Evolutionary conservation across 2,797 vertebrate genomes (phyloP), one percentile per base, ranked within the genome.

Genomic region (Labroides dimidiatus): DNA sequence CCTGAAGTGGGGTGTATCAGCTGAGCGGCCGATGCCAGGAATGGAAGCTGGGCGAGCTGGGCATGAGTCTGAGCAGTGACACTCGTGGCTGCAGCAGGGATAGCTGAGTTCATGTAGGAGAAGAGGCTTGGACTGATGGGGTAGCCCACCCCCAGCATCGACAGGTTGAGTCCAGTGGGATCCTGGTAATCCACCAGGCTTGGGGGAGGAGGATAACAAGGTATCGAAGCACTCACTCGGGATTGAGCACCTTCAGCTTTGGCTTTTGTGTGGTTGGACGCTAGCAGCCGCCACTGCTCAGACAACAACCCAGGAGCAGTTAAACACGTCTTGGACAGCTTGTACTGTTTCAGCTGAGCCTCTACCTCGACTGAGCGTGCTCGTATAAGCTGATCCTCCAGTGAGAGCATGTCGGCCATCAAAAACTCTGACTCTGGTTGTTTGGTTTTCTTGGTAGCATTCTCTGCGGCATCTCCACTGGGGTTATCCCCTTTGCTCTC

Each of bases 61-160:
- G 94, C 83, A 3, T 96, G 95, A 44, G 94, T 69, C 0, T 94
- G 79, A 0, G 94, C 64, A 0, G 61, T 47, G 12, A 87, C 67
- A 1, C 74, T 16, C 0, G 80, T 42, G 11, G 88, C 58, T 0
- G 92, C 86, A 0, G 89, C 77, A 39, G 95, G 84, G 71, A 96
- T 82, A 0, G 94, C 87, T 15, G 97, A 96, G 67, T 95, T 95
- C 83, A 99, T 82, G 85, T 97, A 98, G 58, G 98, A 98, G 85
- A 99, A 97, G 20, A 98, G 93, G 20, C 94, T 91, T 0, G 96
- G 95, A 78, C 94, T 93, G 23, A 98, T 84, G 0, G 96, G 96
- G 55, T 96, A 98, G 71, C 97, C 96, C 43, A 99, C 93, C 1
- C 97, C 97, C 2, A 99, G 92, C 65, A 98, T 84, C 0, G 98